phyloP scores from a whole-genome alignment of 2,888 invertebrate genomes.

The Trichogramma evanescens region DNA sequence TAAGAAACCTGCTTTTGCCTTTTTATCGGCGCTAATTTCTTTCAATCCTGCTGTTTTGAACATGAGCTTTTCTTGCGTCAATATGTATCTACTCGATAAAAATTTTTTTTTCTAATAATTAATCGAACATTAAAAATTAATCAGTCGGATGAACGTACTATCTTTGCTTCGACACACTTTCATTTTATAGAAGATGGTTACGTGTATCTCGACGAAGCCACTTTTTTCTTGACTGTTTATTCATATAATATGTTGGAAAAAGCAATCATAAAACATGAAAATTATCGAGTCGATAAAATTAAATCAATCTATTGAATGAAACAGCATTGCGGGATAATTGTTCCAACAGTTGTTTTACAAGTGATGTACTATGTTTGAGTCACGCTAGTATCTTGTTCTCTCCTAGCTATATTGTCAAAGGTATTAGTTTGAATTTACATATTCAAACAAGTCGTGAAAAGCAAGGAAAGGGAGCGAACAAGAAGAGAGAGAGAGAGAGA shows the following conservation, averaged over 20 bases:
- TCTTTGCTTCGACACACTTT: too few species aligned
- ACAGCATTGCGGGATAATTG: background rate
- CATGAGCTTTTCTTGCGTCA: too few species aligned
- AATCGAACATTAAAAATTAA: too few species aligned
- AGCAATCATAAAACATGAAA: background rate
- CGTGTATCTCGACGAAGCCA: background rate
- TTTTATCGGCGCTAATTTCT: too few species aligned
- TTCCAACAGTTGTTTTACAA: constrained; percentile 6
- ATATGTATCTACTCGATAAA: too few species aligned
- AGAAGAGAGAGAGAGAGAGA: background rate
- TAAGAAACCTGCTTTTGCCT: too few species aligned
- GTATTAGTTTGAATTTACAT: constrained; percentile 16
- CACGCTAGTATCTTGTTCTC: background rate
- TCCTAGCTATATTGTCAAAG: background rate
- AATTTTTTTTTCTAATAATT: too few species aligned
- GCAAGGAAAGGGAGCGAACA: constrained; percentile 12
- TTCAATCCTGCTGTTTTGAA: too few species aligned
- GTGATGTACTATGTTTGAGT: background rate
- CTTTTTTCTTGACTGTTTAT: constrained; percentile 7
- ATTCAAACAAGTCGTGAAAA: constrained; percentile 13
- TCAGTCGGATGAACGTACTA: too few species aligned
- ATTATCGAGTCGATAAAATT: constrained; percentile 10
- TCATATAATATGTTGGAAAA: too few species aligned
- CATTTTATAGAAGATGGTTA: too few species aligned
- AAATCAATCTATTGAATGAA: background rate